These are phyloP conservation scores for Ips nitidus DNA, from an alignment of 1,140 invertebrate species.

Conservation along the genomic window DNA sequence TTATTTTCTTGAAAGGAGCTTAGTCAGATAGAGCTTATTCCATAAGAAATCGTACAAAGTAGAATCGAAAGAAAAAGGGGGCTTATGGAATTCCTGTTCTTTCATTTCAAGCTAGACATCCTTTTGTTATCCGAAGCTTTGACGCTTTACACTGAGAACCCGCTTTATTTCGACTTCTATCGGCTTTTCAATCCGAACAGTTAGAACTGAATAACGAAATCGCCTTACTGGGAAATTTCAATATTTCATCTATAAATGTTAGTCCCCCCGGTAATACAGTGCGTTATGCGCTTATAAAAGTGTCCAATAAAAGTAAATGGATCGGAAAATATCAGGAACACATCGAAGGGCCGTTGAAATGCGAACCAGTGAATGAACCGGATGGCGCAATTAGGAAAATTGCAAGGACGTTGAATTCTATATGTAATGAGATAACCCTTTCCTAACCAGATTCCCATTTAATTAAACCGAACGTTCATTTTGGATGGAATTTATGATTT, in stretches of 20 bases:
- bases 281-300: neutral
- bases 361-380: conserved; percentile 2
- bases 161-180: neutral
- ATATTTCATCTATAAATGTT: neutral
- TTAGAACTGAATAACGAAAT: neutral
- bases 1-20: conserved; percentile 15
- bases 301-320: neutral
- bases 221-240: neutral
- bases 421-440: neutral
- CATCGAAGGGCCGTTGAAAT: conserved; percentile 1
- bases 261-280: neutral
- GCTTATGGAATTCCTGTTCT: conserved; percentile 12
- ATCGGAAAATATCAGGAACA: conserved; percentile 1
- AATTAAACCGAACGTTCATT: neutral
- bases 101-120: conserved; percentile 12
- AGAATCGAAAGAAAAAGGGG: conserved; percentile 10
- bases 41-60: conserved; percentile 12
- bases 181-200: neutral
- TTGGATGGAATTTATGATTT: neutral
- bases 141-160: neutral
- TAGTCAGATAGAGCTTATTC: conserved; percentile 4
- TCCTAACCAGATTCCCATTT: neutral
- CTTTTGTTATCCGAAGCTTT: conserved; percentile 12
- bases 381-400: conserved; percentile 3
- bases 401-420: neutral